Base-by-base conservation (phyloP, 2,113 vertebrate genomes). In the Bagarius yarrelli region DNA sequence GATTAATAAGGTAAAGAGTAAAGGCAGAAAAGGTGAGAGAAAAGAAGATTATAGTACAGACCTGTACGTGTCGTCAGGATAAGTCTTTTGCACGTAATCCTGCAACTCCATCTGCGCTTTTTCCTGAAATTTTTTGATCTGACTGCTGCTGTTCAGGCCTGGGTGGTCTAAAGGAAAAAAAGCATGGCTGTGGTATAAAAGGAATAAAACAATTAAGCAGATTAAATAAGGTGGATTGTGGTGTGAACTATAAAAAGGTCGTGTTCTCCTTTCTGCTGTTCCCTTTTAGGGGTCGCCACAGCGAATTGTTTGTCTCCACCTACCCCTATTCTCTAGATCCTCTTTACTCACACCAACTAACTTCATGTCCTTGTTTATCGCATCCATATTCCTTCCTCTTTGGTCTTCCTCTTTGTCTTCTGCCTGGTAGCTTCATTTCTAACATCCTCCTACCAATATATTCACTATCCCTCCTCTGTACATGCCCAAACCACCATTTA, bases 31-130 rank as follows among this genome's bases (percentile, higher is more conserved):
- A 21, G 25, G 4, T 23, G 50, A 55, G 1, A 25, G 1, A 66
- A 30, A 14, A 12, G 5, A 57, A 13, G 30, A 14, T 75, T 15
- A 1, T 23, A n/a, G 25, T 23, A 30, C 56, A 74, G 93, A 98
- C 98, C 98, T 96, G 94, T 99, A 98, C 9, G 95, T 95, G 89
- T 99, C 98, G 81, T 98, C 96, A 4, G 97, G 95, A 90, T 99
- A 99, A 1, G 96, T 95, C 91, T 98, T 99, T 90, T 98, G 97
- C 61, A 99, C 96, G 61, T 99, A 99, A 91, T 99, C 98, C 92
- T 99, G 98, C 81, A 99, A 90, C 89, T 99, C 98, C 97, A 99
- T 98, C 91, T 99, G 94, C n/a, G 97, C 97, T 90, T 98, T 99
- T 87, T 98, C 98, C 89, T 99, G 98, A 87, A 98, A 98, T 88